These are phyloP conservation scores for Cherax destructor DNA, from an alignment of 1,140 invertebrate genomes.

Conservation along the genomic window DNA sequence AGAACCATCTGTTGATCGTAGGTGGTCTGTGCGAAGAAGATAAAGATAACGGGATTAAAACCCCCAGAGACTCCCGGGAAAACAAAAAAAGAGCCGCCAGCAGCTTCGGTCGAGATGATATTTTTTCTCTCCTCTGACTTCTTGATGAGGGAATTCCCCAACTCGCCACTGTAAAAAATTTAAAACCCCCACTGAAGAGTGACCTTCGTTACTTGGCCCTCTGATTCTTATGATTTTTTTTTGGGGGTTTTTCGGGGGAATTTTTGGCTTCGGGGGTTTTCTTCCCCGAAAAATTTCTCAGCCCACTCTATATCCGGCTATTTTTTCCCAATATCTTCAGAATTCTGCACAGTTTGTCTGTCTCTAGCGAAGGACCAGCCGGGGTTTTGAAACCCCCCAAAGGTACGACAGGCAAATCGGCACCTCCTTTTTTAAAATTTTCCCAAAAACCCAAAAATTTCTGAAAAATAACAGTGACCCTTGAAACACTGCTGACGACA, in stretches of 20 bases:
- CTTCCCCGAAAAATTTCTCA: no score
- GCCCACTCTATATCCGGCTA: neutral
- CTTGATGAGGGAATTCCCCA: conserved; percentile 14
- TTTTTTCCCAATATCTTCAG: neutral
- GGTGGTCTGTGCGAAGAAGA: neutral
- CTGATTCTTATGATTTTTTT: neutral
- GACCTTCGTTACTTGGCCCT: neutral
- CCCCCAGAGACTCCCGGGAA: neutral
- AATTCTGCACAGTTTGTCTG: no score
- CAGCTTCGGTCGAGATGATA: neutral
- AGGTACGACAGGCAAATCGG: neutral
- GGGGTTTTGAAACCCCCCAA: no score
- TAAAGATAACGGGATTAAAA: neutral
- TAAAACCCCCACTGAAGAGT: neutral
- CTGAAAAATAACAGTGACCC: neutral
- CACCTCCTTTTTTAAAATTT: neutral
- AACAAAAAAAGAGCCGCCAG: neutral
- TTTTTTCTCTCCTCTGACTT: neutral
- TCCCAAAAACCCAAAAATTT: neutral
- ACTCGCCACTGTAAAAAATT: neutral
- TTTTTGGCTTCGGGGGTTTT: neutral
- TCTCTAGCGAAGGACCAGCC: neutral
- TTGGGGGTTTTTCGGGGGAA: neutral
- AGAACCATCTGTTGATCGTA: conserved; percentile 18
- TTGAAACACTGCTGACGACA: neutral